Evolutionary conservation across 2,797 vertebrate species (phyloP).

Genomic region (Streptopelia turtur): DNA sequence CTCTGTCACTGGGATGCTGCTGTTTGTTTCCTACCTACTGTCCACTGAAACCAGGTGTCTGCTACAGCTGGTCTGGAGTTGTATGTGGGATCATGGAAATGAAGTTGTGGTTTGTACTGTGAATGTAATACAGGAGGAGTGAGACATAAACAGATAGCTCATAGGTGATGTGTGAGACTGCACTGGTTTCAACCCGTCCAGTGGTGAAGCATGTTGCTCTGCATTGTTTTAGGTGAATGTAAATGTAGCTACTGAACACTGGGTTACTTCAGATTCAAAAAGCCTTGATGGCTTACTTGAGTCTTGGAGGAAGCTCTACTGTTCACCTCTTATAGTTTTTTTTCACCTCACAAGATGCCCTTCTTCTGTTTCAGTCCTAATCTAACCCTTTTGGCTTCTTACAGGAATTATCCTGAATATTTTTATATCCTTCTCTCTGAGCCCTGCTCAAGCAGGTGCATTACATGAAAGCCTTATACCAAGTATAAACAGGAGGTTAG

Average conservation of each 20-base stretch:
- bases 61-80: neutral
- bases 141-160: neutral
- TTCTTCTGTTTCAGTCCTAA: neutral
- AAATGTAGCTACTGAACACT: neutral
- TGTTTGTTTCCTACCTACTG: neutral
- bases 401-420: neutral
- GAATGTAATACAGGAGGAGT: neutral
- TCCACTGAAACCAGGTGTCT: neutral
- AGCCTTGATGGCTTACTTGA: neutral
- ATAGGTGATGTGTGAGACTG: neutral
- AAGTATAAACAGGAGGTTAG: neutral
- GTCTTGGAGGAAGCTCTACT: neutral
- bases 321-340: neutral
- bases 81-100: rapidly evolving
- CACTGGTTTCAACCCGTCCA: neutral
- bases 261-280: neutral
- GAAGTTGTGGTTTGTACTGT: neutral
- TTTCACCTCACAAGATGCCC: neutral
- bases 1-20: neutral
- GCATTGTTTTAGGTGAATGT: neutral
- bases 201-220: neutral
- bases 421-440: neutral
- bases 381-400: neutral
- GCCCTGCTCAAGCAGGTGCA: neutral
- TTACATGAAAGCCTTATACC: neutral